Evolutionary conservation across 1,140 invertebrate genomes (phyloP).

Genomic region (Lordiphosa clarofinis): DNA sequence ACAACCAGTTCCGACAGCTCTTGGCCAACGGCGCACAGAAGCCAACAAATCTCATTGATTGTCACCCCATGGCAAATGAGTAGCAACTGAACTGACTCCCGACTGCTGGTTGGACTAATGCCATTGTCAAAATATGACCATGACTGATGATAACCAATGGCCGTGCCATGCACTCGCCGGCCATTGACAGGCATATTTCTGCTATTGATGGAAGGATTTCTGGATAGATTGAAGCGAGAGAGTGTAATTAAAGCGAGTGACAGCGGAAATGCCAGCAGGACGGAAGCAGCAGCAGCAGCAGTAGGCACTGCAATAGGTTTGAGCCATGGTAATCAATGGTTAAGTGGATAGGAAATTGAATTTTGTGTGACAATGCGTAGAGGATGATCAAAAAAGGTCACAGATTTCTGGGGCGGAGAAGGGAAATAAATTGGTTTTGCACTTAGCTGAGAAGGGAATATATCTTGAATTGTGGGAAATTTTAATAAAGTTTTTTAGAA

Average conservation of each 20-base stretch:
- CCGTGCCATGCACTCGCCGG: slow-evolving; percentile 5
- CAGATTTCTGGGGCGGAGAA: too few relatives aligned
- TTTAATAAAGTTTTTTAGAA: too few relatives aligned
- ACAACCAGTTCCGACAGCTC: slow-evolving; percentile 15
- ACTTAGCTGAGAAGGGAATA: too few relatives aligned
- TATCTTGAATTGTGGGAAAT: too few relatives aligned
- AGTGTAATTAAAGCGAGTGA: slow-evolving; percentile 68
- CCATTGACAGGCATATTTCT: slow-evolving; percentile 56
- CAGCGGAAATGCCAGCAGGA: slow-evolving; percentile 54
- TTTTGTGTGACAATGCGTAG: slow-evolving; percentile 31
- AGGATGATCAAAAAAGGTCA: neutral
- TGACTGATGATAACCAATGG: slow-evolving; percentile 60
- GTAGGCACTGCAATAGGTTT: slow-evolving; percentile 17
- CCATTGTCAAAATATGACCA: slow-evolving; percentile 72
- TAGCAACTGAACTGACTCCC: slow-evolving; percentile 6
- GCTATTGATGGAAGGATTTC: slow-evolving; percentile 57
- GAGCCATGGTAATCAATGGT: slow-evolving; percentile 58
- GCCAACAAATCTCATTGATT: slow-evolving; percentile 49
- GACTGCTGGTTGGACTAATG: slow-evolving; percentile 49
- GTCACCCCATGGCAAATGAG: slow-evolving; percentile 66
- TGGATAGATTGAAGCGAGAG: slow-evolving; percentile 34
- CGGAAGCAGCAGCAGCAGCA: slow-evolving; percentile 29
- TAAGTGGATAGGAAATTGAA: slow-evolving; percentile 69
- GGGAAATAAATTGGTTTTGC: too few relatives aligned
- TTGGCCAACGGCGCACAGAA: slow-evolving; percentile 20